Evolutionary conservation across 2,888 invertebrate species (phyloP).

Genomic region (Fragum whitleyi): DNA sequence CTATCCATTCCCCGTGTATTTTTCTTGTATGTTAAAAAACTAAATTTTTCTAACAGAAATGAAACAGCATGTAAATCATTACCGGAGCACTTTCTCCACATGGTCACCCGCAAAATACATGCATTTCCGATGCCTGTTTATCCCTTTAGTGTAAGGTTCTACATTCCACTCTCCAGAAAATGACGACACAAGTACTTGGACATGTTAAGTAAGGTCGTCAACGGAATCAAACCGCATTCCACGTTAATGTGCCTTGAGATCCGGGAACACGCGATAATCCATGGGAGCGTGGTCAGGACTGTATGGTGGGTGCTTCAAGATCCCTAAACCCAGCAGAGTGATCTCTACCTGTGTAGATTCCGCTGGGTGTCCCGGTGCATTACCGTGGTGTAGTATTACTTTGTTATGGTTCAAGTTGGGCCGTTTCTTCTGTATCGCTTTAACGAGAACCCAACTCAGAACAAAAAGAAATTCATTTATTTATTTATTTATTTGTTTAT

Average conservation of each 20-base stretch:
- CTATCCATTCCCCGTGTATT: too few species aligned
- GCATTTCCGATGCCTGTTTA: not conserved
- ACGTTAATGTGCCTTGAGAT: not conserved
- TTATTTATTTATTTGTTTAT: too few species aligned
- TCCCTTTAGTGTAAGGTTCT: not conserved
- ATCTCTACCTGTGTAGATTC: not conserved
- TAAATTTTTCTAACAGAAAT: too few species aligned
- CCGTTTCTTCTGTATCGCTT: not conserved
- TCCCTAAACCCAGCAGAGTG: too few species aligned
- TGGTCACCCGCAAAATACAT: not conserved
- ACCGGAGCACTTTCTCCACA: not conserved
- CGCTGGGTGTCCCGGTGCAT: not conserved
- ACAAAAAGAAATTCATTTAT: constrained; percentile 1
- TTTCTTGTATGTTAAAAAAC: too few species aligned
- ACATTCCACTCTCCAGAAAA: not conserved
- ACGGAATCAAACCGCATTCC: not conserved
- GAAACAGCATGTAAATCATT: too few species aligned
- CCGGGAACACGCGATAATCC: constrained; percentile 7
- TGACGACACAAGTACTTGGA: not conserved
- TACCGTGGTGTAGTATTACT: constrained; percentile 5
- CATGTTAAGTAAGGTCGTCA: not conserved
- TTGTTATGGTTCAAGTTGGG: not conserved
- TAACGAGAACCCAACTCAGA: not conserved
- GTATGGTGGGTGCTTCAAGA: too few species aligned
- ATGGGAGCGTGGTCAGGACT: too few species aligned